phyloP scores from a whole-genome alignment of 2,797 vertebrate genomes.

The Spinus pinus region DNA sequence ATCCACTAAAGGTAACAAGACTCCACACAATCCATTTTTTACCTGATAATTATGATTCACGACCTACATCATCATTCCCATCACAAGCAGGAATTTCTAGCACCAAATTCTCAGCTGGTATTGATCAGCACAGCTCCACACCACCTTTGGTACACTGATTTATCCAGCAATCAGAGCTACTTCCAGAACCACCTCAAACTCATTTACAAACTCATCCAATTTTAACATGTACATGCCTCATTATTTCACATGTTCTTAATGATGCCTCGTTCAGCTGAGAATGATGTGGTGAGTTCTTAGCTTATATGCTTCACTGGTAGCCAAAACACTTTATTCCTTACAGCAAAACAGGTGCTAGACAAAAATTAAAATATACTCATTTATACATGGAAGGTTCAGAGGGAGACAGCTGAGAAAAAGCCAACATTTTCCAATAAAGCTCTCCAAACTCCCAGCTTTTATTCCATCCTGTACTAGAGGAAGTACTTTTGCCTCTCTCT shows the following conservation, averaged over 20 bases:
- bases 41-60: background rate
- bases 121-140: conserved; percentile 14
- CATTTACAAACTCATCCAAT: conserved; percentile 43
- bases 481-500: background rate
- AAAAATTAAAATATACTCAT: conserved; percentile 57
- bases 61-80: background rate
- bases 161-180: background rate
- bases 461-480: background rate
- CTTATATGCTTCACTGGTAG: conserved; percentile 66
- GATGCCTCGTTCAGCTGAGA: conserved; percentile 62
- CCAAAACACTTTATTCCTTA: conserved; percentile 71
- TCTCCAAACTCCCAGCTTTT: background rate
- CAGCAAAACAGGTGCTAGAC: conserved; percentile 73
- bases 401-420: conserved; percentile 42
- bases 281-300: conserved; percentile 55
- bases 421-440: conserved; percentile 27
- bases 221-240: conserved; percentile 15
- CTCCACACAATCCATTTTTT: background rate
- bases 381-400: conserved; percentile 28
- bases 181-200: conserved; percentile 17
- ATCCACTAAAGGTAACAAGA: background rate
- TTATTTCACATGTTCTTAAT: conserved; percentile 53
- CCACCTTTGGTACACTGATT: conserved; percentile 13
- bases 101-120: conserved; percentile 11
- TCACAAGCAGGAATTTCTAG: background rate